These are phyloP conservation scores for Paramacrobiotus metropolitanus DNA, from an alignment of 1,140 invertebrate species.

Conservation along the genomic window DNA sequence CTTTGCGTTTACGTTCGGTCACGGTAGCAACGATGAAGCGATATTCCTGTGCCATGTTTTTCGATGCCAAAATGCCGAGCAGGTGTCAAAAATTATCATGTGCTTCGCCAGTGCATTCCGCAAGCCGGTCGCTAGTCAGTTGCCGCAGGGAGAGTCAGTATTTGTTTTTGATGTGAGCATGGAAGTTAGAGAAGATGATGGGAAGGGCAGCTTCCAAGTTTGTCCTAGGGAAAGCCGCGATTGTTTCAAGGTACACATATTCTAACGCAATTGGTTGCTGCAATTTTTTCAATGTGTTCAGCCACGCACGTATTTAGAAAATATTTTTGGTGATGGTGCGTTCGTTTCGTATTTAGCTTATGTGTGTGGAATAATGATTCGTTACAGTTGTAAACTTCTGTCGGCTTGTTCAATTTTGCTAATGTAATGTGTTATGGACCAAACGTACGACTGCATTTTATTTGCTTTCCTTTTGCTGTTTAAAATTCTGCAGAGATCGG, in stretches of 20 bases:
- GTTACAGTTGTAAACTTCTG: too few relatives aligned
- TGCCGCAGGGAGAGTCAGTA: constrained; percentile 16
- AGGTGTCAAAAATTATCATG: constrained; percentile 25
- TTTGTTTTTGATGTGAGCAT: constrained; percentile 53
- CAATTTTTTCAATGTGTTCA: too few relatives aligned
- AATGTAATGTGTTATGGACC: too few relatives aligned
- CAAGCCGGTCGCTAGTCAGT: constrained; percentile 20
- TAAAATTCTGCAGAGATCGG: too few relatives aligned
- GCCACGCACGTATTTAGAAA: too few relatives aligned
- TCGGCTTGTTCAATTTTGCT: too few relatives aligned
- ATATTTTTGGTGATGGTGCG: too few relatives aligned
- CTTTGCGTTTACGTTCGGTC: constrained; percentile 91
- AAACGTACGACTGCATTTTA: too few relatives aligned
- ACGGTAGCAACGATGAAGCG: constrained; percentile 55
- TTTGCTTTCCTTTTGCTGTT: too few relatives aligned
- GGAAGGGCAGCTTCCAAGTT: constrained; percentile 39
- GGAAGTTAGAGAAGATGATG: constrained; percentile 70
- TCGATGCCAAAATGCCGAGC: constrained; percentile 73
- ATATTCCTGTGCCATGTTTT: constrained; percentile 93
- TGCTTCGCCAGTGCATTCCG: constrained; percentile 25
- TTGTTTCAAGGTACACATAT: constrained; percentile 66
- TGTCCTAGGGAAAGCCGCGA: constrained; percentile 61
- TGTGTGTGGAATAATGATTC: too few relatives aligned
- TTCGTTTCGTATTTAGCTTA: too few relatives aligned
- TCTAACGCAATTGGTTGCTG: too few relatives aligned